Evolutionary conservation across 2,113 vertebrate genomes (phyloP), one percentile per base, ranked within the genome.

Genomic region (Apodemus speciosus): DNA sequence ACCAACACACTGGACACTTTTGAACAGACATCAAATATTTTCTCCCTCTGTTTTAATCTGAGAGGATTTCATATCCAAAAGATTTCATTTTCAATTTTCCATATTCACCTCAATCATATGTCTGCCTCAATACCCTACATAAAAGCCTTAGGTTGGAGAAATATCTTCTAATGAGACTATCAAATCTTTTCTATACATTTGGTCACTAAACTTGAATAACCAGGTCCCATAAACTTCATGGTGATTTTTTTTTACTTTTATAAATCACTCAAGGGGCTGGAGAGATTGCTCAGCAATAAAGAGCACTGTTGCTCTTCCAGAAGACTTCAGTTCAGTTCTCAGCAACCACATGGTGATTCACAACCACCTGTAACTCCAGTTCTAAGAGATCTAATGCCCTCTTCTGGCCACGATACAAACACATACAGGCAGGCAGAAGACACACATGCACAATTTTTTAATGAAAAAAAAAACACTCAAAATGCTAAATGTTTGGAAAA

Each of bases 401-500:
- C 20, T 58, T 80, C 77, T 80, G 53, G 21, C 53, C 10, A 56
- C 58, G 35, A 53, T 38, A 20, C 20, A 25, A 11, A 38, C 20
- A 56, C 51, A 80, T 25, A 35, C 20, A 38, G 20, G 2, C 51
- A 80, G 14, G 77, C 51, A 38, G 38, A 58, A 58, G 20, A 38
- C 35, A 56, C 20, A 38, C 51, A 80, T 23, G n/a, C 13, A 25
- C 18, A 58, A 8, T 13, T 35, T 53, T 56, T 62, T 66, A 66
- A 66, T 35, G 64, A 66, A 66, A 83, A 58, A 56, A 71, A 90
- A 35, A 38, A 30, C 9, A 94, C 20, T 81, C 25, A 43, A 94
- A 92, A 92, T 72, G 60, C 71, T 91, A 25, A 83, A 58, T 69
- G n/a, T 72, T 94, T 32, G 62, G 0, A 9, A 93, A 95, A 77